Percentiles rank a stretch among this genome's conserved stretches.
Conservation (phyloP, 2,113 vertebrate genomes). For the Capreolus pygargus region DNA sequence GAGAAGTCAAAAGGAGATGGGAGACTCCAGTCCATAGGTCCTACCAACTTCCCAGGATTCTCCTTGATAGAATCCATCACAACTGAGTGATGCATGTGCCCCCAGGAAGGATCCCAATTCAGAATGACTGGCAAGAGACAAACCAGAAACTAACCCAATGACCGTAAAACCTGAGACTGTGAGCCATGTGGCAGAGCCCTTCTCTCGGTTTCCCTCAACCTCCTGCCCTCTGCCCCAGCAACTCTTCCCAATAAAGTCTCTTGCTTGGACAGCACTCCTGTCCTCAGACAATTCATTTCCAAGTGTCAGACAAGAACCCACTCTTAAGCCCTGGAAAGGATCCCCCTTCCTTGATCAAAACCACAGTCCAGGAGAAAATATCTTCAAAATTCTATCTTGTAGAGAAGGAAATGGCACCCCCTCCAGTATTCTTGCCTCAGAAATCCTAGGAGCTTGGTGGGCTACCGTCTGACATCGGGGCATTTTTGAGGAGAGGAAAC, state of each 20-base stretch:
- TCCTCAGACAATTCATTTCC: neutral
- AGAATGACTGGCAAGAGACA: neutral
- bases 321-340: neutral
- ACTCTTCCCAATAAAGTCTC: neutral
- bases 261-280: neutral
- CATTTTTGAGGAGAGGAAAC: neutral
- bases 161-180: neutral
- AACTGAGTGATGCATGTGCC: neutral
- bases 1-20: neutral
- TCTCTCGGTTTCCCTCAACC: neutral
- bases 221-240: neutral
- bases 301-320: neutral
- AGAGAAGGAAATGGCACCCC: neutral
- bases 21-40: neutral
- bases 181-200: neutral
- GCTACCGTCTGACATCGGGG: neutral
- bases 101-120: neutral
- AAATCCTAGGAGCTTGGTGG: neutral
- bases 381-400: neutral
- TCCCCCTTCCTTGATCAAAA: neutral
- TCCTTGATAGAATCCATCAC: neutral
- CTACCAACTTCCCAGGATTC: neutral
- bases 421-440: neutral
- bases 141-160: neutral
- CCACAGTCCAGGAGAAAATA: neutral